Evolutionary conservation across 2,888 invertebrate species (phyloP), one percentile per base, ranked within the genome.

Genomic region (Mechanitis mazaeus): DNA sequence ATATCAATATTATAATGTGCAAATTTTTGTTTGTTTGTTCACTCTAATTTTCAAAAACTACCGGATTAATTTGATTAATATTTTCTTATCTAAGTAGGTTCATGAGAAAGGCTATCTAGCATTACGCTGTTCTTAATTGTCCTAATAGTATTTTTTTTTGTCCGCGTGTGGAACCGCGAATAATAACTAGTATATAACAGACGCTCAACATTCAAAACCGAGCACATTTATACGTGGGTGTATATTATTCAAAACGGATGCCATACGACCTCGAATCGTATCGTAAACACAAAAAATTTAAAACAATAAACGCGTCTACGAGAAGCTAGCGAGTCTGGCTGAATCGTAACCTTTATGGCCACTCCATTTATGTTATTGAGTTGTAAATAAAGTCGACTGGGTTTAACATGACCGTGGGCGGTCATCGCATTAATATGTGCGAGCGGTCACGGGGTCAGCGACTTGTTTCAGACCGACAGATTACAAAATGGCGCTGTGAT

Each of bases 381-480:
- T 70, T 72, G 77, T 76, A 75, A 79, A 77, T 76, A 77, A 78
- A 82, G 69, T 78, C 75, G 77, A 80, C 71, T 75, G 83, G 78
- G 71, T 80, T 75, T 76, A 72, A 73, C 75, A 73, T 80, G 84
- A 76, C 85, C 84, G 86, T 85, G 86, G 87, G 85, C 86, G 88
- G 87, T 82, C 85, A 83, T 73, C 79, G 80, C 83, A 85, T 85
- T 85, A 83, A 82, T 85, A 86, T 86, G 87, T 81, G 80, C 79
- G 84, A 78, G 80, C 84, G 85, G 85, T 86, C 87, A 84, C 79
- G 80, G 83, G 88, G 88, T 87, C 87, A 83, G 78, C 85, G 85
- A 82, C 76, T 73, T 69, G 65, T 72, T 77, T 75, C 76, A 73
- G 77, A 80, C 68, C 68, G 67, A 66, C 67, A 65, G 68, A 68